Base-by-base conservation (phyloP, 2,113 vertebrate genomes). In the Trichechus manatus region DNA sequence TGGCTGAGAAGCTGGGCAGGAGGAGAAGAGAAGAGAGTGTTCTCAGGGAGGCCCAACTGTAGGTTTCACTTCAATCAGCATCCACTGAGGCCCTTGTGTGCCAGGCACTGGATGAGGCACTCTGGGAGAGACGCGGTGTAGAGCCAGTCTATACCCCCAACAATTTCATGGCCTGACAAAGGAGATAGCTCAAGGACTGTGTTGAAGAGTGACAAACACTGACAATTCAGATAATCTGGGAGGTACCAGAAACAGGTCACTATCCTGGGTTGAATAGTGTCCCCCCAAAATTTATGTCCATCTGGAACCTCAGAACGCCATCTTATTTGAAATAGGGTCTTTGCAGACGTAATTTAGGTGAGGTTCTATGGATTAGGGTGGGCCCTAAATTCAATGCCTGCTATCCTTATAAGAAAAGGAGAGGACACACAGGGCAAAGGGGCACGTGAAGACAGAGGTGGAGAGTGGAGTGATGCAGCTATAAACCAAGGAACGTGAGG, bases 31-130 rank as follows among this genome's bases (percentile, higher is more conserved):
- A 50, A 95, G 87, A 23, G 72, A 89, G 75, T 96, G 44, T n/a
- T 85, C 77, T n/a, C 59, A 63, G 91, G 95, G 86, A 95, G 94
- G 95, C 87, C 86, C 13, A 50, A 85, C 50, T 42, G 59, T 10
- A 42, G 31, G 31, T 50, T 89, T 83, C 68, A 15, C 10, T 25
- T 63, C 19, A 63, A 39, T 59, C n/a, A 6, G 56, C 53, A 39
- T 39, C 47, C 6, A 0, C 61, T 1, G 0, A 0, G 44, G 27
- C 59, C 29, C 8, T 79, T 31, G 14, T 15, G 19, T 27, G 53
- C 59, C 72, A 27, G 68, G 59, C 64, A 27, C 61, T 47, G 39
- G 25, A 75, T 23, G 2, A 44, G 42, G 74, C 36, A 1, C 61
- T 17, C 4, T 5, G 14, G 56, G 27, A 9, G 4, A 15, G 13